Evolutionary conservation across 2,113 vertebrate species (phyloP).

Genomic region (Aepyceros melampus): DNA sequence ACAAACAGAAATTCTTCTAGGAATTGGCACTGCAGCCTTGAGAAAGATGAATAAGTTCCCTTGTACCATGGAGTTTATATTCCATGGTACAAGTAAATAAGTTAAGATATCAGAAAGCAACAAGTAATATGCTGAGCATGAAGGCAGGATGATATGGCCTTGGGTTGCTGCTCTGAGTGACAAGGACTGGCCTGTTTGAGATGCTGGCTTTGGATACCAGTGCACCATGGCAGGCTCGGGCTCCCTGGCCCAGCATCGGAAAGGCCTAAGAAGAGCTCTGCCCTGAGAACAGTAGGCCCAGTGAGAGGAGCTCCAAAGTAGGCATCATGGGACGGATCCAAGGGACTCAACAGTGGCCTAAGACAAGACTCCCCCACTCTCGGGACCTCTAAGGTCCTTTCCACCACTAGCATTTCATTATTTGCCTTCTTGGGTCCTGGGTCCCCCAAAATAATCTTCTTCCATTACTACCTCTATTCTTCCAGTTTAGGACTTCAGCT

Average conservation of each 20-base stretch:
- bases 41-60: neutral
- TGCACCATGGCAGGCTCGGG: rapidly evolving
- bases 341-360: neutral
- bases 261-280: neutral
- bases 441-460: neutral
- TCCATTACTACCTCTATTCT: neutral
- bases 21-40: neutral
- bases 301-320: neutral
- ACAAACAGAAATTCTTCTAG: neutral
- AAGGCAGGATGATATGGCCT: neutral
- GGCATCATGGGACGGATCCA: neutral
- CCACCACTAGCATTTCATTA: neutral
- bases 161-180: neutral
- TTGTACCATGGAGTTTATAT: neutral
- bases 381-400: no score
- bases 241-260: rapidly evolving
- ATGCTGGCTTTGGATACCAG: neutral
- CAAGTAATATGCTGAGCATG: neutral
- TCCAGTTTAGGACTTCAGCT: neutral
- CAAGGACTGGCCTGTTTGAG: neutral
- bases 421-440: neutral
- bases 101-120: neutral
- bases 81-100: neutral
- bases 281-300: neutral
- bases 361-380: neutral